Conservation (phyloP, 2,888 invertebrate genomes). For the Hipparchia semele region DNA sequence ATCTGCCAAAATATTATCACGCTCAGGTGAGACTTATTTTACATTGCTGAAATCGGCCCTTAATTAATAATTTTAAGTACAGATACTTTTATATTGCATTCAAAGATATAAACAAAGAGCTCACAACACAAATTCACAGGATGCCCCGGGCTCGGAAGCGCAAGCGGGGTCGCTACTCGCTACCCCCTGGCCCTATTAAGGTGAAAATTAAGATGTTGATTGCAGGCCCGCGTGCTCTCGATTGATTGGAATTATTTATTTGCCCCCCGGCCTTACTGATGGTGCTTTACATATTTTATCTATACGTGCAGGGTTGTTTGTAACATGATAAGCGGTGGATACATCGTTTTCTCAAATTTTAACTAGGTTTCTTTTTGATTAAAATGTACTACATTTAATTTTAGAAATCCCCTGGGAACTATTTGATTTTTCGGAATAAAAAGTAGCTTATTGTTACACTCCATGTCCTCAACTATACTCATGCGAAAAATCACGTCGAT, state of each 20-base stretch:
- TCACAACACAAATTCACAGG: conserved; percentile 6
- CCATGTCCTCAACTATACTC: too few species aligned
- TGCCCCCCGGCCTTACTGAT: conserved; percentile 26
- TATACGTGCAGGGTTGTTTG: conserved; percentile 7
- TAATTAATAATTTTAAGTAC: too few species aligned
- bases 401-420: too few species aligned
- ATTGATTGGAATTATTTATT: conserved; percentile 60
- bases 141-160: conserved; percentile 31
- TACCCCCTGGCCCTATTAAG: conserved; percentile 47
- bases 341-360: not conserved
- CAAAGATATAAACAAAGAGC: conserved; percentile 23
- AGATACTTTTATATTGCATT: not conserved
- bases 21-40: too few species aligned
- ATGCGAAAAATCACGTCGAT: too few species aligned
- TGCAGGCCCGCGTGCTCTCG: conserved; percentile 44
- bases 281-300: conserved; percentile 20
- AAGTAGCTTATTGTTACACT: too few species aligned
- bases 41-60: too few species aligned
- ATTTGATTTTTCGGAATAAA: too few species aligned
- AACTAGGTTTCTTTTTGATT: too few species aligned
- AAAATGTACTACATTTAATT: too few species aligned
- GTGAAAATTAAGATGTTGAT: conserved; percentile 55
- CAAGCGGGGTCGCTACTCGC: conserved; percentile 33
- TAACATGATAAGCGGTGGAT: not conserved
- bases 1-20: too few species aligned